Base-by-base conservation (phyloP, 2,797 vertebrate genomes). In the Sebastes cheni region DNA sequence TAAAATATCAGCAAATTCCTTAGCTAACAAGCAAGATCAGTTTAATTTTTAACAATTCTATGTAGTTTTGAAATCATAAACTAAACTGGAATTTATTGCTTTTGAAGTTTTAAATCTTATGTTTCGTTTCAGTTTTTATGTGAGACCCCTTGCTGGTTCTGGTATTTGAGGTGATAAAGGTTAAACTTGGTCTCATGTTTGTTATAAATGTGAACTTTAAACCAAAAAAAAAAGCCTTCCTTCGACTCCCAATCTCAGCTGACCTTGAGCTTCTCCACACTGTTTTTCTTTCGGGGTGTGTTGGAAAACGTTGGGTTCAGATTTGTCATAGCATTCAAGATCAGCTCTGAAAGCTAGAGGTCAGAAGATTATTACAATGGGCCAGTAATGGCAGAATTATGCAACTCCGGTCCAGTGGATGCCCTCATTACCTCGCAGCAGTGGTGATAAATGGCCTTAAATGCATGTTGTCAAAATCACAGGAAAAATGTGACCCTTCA, bases 301-400 rank as follows among this genome's bases (percentile, higher is more conserved):
- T 74, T 87, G 46, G 79, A 89, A 80, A 80, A 79, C 39, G 77
- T 14, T 34, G 60, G 70, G 75, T 91, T 89, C 55, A 91, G 75
- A 94, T 95, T 93, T 92, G 92, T 95, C 93, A 95, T 10, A 75
- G 22, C 75, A 79, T 84, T 87, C 93, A 95, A 94, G 94, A 92
- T 93, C 93, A 92, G 88, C 79, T 81, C 73, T 95, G 94, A 95
- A 93, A 92, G 92, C 83, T 94, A 93, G 94, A 95, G 95, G 94
- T 95, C 94, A 95, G 89, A 65, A 88, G 92, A 94, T 94, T 94
- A 95, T 95, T 93, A 95, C 92, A 94, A 94, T 93, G 88, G 91
- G 86, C 89, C 81, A 46, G 91, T 95, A 95, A 95, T 95, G 94
- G 91, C 81, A 82, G 92, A 95, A 95, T 95, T 95, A 95, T 95